Evolutionary conservation across 2,797 vertebrate species (phyloP).

Genomic region (Oryzias sinensis): DNA sequence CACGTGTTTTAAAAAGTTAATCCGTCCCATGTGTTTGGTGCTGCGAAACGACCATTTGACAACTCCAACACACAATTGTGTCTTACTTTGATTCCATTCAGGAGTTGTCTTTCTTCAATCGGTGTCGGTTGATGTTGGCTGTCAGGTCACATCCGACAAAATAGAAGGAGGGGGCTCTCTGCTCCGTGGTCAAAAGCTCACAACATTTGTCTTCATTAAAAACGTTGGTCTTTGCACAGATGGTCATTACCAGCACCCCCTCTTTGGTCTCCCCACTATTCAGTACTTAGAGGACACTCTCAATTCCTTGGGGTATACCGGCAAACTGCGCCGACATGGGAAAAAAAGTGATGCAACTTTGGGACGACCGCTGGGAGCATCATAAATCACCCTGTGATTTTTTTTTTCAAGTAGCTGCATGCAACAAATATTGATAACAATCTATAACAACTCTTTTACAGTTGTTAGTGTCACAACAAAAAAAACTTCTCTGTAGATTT

Average conservation of each 20-base stretch:
- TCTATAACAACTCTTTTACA: conserved; percentile 22
- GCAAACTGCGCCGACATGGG: conserved; percentile 39
- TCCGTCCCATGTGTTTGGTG: conserved; percentile 1
- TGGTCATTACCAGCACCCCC: conserved; percentile 85
- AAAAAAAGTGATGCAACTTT: conserved; percentile 48
- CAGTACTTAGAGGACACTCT: conserved; percentile 87
- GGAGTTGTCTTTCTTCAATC: conserved; percentile 13
- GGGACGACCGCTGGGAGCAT: conserved; percentile 61
- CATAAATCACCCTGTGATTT: conserved; percentile 56
- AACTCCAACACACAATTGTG: no score
- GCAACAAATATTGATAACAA: conserved; percentile 2
- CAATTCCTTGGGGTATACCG: conserved; percentile 38
- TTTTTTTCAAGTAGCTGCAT: conserved; percentile 44
- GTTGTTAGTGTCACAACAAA: no score
- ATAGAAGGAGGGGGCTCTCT: conserved; percentile 59
- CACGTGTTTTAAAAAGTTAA: not conserved
- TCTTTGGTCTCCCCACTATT: conserved; percentile 62
- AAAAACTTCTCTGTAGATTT: no score
- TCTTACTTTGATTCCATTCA: conserved; percentile 4
- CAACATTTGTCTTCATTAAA: conserved; percentile 98
- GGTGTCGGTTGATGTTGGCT: conserved; percentile 9
- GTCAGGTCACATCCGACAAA: conserved; percentile 31
- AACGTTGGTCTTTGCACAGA: conserved; percentile 89
- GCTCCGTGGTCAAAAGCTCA: conserved; percentile 79
- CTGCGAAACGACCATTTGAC: not conserved